Evolutionary conservation across 2,888 invertebrate species (phyloP), one percentile per base, ranked within the genome.

Genomic region (Flabesymbios commensalis): DNA sequence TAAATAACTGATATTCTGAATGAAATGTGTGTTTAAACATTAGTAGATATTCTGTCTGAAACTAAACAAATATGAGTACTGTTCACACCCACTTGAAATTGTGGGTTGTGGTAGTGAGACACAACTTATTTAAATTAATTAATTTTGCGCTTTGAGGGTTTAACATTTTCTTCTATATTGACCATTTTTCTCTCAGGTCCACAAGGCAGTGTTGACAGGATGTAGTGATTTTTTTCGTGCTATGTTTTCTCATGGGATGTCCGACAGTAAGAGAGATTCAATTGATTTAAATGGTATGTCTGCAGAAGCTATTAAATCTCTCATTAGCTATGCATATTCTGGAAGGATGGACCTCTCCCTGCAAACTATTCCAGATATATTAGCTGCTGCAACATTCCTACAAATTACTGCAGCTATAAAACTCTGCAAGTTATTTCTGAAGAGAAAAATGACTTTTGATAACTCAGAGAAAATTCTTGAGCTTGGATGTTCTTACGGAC

Each of bases 191-290:
- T 26, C 24, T 7, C 26, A 65, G 65, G 65, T 63, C 5, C 65
- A 65, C 39, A 49, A 49, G 22, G 39, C 52, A 10, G 57, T 65
- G 19, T 32, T 65, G 3, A 63, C 65, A 2, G 60, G 63, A 4
- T 63, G 63, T 47, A 63, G 65, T 53, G 65, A 65, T 36, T 65
- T 63, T 41, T 65, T 65, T 42, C 49, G 55, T 4, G 65, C 65
- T 2, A 43, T 65, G 48, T 65, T 65, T 36, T 63, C 65, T 3
- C 65, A 63, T 26, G 56, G 56, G 19, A 63, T 63, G 63, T 31
- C 24, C 17, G 65, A 65, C n/a, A 47, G 57, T 24, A 43, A 55
- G 17, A 36, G 14, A n/a, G 26, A 39, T 5, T 31, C 10, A 3
- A n/a, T 63, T 24, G 49, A 57, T 26, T 28, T 65, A n/a, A n/a